Evolutionary conservation across 2,797 vertebrate species (phyloP).

Genomic region (Vespertilio murinus): DNA sequence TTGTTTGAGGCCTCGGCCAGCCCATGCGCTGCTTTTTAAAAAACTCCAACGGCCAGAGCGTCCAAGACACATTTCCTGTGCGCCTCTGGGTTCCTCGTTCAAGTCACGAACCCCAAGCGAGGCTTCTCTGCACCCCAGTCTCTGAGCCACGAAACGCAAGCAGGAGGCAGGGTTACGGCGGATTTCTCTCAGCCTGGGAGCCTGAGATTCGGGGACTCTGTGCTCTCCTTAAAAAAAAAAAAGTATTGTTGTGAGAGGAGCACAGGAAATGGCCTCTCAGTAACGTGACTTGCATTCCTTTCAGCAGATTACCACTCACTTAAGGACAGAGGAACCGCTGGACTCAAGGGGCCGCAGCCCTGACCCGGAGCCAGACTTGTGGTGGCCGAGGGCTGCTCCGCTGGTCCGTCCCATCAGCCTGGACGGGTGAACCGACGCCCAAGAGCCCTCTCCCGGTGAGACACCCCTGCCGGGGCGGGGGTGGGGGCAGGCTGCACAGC

Average conservation of each 20-base stretch:
- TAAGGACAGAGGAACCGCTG: neutral
- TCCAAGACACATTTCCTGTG: neutral
- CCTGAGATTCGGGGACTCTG: neutral
- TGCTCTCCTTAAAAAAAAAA: neutral
- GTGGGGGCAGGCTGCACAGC: rapidly evolving
- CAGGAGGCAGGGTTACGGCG: neutral
- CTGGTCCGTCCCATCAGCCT: neutral
- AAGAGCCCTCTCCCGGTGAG: conserved; percentile 64
- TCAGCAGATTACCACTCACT: neutral
- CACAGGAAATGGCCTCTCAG: neutral
- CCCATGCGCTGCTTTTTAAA: neutral
- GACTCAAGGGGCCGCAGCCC: neutral
- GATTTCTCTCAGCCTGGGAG: neutral
- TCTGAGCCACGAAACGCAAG: neutral
- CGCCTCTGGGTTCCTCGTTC: neutral
- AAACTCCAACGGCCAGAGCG: neutral
- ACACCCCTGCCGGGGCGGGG: neutral
- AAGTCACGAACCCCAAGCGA: neutral
- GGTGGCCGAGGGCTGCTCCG: neutral
- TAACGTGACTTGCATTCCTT: neutral
- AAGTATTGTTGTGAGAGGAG: neutral
- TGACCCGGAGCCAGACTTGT: neutral
- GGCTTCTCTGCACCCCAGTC: neutral
- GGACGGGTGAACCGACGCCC: conserved; percentile 43
- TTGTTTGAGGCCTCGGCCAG: conserved; percentile 16